Evolutionary conservation across 2,888 invertebrate genomes (phyloP).

Genomic region (Subacronicta megacephala): DNA sequence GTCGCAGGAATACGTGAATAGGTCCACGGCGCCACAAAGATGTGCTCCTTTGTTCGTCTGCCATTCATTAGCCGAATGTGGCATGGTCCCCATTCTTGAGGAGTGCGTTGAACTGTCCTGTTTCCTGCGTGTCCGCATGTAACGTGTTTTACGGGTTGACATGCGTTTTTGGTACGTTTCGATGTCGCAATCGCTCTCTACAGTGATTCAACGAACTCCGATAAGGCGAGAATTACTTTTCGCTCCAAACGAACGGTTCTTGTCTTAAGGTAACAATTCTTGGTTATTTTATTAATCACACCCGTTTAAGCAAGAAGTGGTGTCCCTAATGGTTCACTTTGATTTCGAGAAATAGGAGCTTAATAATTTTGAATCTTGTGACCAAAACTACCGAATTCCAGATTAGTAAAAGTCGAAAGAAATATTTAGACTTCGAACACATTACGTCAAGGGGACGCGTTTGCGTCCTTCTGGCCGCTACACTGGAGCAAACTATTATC

Average conservation of each 20-base stretch:
- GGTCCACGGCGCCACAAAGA: slow-evolving; percentile 68
- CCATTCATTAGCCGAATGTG: slow-evolving; percentile 87
- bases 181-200: slow-evolving; percentile 65
- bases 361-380: too few relatives aligned
- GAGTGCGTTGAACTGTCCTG: slow-evolving; percentile 84
- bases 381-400: too few relatives aligned
- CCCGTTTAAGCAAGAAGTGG: too few relatives aligned
- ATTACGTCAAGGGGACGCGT: too few relatives aligned
- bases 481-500: too few relatives aligned
- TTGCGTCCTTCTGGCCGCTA: too few relatives aligned
- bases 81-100: slow-evolving; percentile 81
- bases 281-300: too few relatives aligned
- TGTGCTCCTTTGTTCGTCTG: slow-evolving; percentile 81
- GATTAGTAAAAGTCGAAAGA: too few relatives aligned
- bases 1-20: slow-evolving; percentile 71
- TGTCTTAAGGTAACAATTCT: slow-evolving; percentile 11
- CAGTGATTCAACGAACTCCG: slow-evolving; percentile 31
- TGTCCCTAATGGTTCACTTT: too few relatives aligned
- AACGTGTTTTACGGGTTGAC: slow-evolving; percentile 83
- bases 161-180: slow-evolving; percentile 68
- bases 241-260: slow-evolving; percentile 8
- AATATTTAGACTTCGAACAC: too few relatives aligned
- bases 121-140: slow-evolving; percentile 74
- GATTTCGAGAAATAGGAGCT: too few relatives aligned
- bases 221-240: slow-evolving; percentile 29